Evolutionary conservation across 2,113 vertebrate species (phyloP).

Genomic region (Dasypus novemcinctus): DNA sequence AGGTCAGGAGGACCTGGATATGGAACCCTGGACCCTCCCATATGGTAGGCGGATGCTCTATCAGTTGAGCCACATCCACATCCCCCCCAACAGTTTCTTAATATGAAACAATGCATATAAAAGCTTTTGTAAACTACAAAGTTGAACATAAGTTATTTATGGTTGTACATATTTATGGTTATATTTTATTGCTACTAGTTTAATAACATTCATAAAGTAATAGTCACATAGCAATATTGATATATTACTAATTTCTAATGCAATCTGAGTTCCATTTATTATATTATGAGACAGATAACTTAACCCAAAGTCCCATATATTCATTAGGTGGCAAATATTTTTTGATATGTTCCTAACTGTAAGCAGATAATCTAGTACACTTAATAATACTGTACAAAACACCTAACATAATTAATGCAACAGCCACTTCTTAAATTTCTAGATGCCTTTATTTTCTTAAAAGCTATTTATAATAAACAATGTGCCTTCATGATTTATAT

Average conservation of each 20-base stretch:
- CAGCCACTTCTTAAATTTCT: not conserved
- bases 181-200: not conserved
- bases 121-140: not conserved
- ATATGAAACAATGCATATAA: not conserved
- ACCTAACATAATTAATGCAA: conserved; percentile 1
- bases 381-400: not conserved
- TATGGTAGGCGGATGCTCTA: too few species aligned
- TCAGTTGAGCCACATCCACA: too few species aligned
- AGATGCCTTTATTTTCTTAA: not conserved
- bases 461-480: not conserved
- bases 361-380: conserved; percentile 12
- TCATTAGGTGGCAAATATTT: not conserved
- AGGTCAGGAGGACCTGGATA: too few species aligned
- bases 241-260: conserved; percentile 21
- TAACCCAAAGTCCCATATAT: not conserved
- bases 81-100: not conserved
- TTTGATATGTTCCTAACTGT: not conserved
- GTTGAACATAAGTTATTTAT: not conserved
- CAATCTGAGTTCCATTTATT: not conserved
- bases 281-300: not conserved
- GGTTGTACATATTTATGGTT: not conserved
- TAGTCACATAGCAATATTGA: not conserved
- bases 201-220: not conserved
- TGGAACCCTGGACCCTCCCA: too few species aligned
- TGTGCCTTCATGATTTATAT: not conserved